These are phyloP conservation scores for Chaenodraco wilsoni DNA, from an alignment of 2,797 vertebrate genomes.

Conservation along the genomic window DNA sequence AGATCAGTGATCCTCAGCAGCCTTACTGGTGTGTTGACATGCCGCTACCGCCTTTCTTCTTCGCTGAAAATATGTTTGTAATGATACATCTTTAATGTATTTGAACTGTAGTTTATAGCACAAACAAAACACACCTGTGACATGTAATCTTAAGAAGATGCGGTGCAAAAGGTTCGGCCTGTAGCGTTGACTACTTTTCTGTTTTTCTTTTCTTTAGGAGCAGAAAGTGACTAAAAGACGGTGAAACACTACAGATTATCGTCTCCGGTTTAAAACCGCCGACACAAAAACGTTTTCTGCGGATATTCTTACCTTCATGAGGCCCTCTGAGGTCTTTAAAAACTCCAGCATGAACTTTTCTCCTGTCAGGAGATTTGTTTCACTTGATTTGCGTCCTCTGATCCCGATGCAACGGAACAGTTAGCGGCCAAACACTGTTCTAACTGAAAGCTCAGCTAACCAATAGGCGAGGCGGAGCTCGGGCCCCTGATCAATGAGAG, in stretches of 20 bases:
- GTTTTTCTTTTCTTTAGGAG: slow-evolving; percentile 22
- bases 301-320: slow-evolving; percentile 77
- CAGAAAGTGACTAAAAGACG: slow-evolving; percentile 30
- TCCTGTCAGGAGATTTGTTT: slow-evolving; percentile 70
- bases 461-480: slow-evolving; percentile 47
- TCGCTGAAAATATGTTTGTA: background rate
- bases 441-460: slow-evolving; percentile 33
- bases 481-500: slow-evolving; percentile 51
- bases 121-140: background rate
- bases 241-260: background rate
- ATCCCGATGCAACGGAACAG: slow-evolving; percentile 65
- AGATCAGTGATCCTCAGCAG: background rate
- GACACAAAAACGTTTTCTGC: background rate
- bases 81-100: background rate
- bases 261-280: background rate
- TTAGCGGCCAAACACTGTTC: background rate
- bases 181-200: slow-evolving; percentile 23
- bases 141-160: background rate
- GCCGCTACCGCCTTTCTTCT: background rate
- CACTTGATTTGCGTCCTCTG: slow-evolving; percentile 69
- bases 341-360: slow-evolving; percentile 80
- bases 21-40: slow-evolving; percentile 3
- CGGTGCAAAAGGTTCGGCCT: slow-evolving; percentile 31
- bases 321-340: slow-evolving; percentile 61
- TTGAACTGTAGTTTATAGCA: background rate